Evolutionary conservation across 2,797 vertebrate genomes (phyloP).

Genomic region (Micromesistius poutassou): DNA sequence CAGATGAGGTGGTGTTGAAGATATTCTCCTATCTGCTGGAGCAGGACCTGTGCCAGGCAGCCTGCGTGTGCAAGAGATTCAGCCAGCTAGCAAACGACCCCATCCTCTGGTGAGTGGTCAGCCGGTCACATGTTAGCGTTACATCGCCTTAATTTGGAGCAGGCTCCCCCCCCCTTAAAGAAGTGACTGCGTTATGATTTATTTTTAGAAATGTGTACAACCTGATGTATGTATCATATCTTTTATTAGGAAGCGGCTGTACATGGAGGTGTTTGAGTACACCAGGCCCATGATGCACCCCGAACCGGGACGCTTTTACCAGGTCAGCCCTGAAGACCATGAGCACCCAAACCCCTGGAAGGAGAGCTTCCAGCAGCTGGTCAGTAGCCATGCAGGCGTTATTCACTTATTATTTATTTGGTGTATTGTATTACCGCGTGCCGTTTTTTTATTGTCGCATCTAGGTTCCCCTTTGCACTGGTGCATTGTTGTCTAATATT

Average conservation of each 20-base stretch:
- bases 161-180: background rate
- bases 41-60: constrained; percentile 97
- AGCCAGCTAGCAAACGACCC: constrained; percentile 98
- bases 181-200: background rate
- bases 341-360: constrained; percentile 99
- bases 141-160: background rate
- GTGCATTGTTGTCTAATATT: background rate
- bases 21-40: constrained; percentile 98
- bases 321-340: constrained; percentile 99
- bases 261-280: constrained; percentile 99
- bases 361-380: constrained; percentile 99
- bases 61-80: constrained; percentile 98
- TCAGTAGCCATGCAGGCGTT: constrained; percentile 54
- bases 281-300: constrained; percentile 99
- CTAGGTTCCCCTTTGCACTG: background rate
- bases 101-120: constrained; percentile 89
- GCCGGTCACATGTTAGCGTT: background rate
- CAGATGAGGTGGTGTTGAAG: constrained; percentile 98
- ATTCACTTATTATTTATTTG: background rate
- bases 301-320: constrained; percentile 96
- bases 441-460: background rate
- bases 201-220: background rate
- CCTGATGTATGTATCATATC: background rate
- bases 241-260: constrained; percentile 88
- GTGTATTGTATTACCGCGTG: background rate